Conservation (phyloP, 2,888 invertebrate species). For the Onthophagus sagittarius region DNA sequence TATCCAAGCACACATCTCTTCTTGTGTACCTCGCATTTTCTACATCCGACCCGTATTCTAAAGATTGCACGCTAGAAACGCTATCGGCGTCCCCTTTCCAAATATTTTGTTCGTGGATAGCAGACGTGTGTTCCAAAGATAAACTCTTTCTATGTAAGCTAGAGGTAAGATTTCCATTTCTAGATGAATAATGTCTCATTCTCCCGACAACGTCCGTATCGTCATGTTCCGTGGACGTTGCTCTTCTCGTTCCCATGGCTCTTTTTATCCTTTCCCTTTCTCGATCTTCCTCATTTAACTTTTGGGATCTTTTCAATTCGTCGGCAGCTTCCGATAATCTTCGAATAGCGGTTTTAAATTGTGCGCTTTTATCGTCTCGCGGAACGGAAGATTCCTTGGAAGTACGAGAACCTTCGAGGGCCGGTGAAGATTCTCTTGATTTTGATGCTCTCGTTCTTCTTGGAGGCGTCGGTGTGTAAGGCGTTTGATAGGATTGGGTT, state of each 20-base stretch:
- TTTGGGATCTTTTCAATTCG: constrained; percentile 55
- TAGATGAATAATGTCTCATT: constrained; percentile 29
- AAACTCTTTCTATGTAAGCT: constrained; percentile 66
- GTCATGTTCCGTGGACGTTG: constrained; percentile 65
- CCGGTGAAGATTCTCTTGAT: constrained; percentile 70
- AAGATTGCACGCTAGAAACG: constrained; percentile 76
- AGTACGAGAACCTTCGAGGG: constrained; percentile 36
- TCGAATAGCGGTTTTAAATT: constrained; percentile 53
- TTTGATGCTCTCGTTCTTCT: constrained; percentile 66
- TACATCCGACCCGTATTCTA: constrained; percentile 48
- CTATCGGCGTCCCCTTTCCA: constrained; percentile 85
- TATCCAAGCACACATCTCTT: constrained; percentile 76
- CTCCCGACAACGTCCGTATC: constrained; percentile 39
- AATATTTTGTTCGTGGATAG: constrained; percentile 60
- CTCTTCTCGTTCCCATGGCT: constrained; percentile 45
- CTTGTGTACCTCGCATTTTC: constrained; percentile 57
- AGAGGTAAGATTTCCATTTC: constrained; percentile 37
- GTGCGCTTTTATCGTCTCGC: constrained; percentile 43
- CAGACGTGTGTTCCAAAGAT: constrained; percentile 65
- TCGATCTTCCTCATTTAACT: constrained; percentile 52
- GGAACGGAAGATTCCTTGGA: constrained; percentile 52
- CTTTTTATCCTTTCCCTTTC: constrained; percentile 50
- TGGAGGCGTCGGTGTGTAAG: constrained; percentile 67
- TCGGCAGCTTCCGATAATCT: constrained; percentile 69
- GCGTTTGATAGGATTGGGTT: constrained; percentile 36